These are phyloP conservation scores for Galeopsomyia nigrocyanea DNA, from an alignment of 2,888 invertebrate genomes.

Conservation along the genomic window DNA sequence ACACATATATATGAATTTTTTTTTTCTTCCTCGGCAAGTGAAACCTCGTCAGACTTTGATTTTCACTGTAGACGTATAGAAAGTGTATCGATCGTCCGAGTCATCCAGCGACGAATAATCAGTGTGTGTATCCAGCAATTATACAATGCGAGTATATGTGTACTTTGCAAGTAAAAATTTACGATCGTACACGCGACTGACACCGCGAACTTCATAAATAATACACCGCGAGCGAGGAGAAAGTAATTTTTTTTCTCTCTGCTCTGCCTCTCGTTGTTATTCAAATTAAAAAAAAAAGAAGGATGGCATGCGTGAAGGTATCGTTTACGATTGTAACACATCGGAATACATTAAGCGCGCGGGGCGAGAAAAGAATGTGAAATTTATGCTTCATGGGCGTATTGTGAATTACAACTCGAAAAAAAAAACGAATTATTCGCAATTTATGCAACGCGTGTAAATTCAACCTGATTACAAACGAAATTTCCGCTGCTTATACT, in stretches of 20 bases:
- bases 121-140: background rate
- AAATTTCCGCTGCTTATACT: background rate
- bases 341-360: no score
- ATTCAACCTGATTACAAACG: slow-evolving; percentile 15
- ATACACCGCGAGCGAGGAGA: background rate
- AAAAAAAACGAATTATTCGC: background rate
- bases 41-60: background rate
- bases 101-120: background rate
- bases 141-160: background rate
- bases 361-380: no score
- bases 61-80: background rate
- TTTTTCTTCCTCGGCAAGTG: background rate
- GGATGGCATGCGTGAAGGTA: no score
- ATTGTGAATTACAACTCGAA: background rate
- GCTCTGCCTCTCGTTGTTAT: no score
- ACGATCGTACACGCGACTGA: background rate
- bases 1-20: background rate
- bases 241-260: no score
- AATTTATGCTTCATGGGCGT: background rate
- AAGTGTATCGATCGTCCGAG: slow-evolving; percentile 14
- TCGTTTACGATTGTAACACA: no score
- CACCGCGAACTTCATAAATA: slow-evolving; percentile 10
- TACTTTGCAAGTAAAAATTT: background rate
- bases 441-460: background rate
- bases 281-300: no score